A percentile compares a stretch with the other conserved stretches of the same genome.
Conservation (phyloP, 2,113 vertebrate species). For the Scatophagus argus region DNA sequence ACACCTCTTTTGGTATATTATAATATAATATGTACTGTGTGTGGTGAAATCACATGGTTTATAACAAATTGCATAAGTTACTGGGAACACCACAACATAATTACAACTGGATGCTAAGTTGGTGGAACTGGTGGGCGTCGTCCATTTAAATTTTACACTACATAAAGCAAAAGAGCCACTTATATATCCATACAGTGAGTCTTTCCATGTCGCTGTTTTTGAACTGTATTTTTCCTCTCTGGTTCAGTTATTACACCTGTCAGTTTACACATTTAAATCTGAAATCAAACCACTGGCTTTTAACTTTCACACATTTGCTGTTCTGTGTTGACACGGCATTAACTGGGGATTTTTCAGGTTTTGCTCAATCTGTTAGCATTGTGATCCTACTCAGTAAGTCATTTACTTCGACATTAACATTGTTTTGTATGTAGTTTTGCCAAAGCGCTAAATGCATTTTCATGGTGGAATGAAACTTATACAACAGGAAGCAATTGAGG, state of each 20-base stretch:
- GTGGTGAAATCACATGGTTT: too few relatives aligned
- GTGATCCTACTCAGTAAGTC: background rate
- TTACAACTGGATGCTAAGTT: too few relatives aligned
- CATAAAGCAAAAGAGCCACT: background rate
- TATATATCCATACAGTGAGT: background rate
- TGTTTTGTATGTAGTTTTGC: background rate
- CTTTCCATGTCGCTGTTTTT: background rate
- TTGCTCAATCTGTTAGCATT: too few relatives aligned
- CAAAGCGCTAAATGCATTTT: background rate
- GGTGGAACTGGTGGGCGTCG: too few relatives aligned
- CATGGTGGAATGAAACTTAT: constrained; percentile 5
- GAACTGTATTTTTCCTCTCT: background rate
- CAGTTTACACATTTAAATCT: background rate
- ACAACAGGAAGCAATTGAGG: constrained; percentile 15
- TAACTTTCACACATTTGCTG: background rate
- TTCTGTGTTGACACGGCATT: background rate
- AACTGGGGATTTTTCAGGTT: background rate
- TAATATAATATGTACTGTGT: too few relatives aligned
- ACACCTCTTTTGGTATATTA: too few relatives aligned
- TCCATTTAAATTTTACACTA: background rate
- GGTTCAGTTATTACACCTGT: background rate
- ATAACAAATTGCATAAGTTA: too few relatives aligned
- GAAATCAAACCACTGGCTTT: background rate
- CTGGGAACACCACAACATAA: too few relatives aligned
- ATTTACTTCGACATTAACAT: background rate